Percentiles rank a stretch among this genome's conserved stretches.
These are phyloP conservation scores for Myopa testacea DNA, from an alignment of 2,888 invertebrate species.

Conservation along the genomic window DNA sequence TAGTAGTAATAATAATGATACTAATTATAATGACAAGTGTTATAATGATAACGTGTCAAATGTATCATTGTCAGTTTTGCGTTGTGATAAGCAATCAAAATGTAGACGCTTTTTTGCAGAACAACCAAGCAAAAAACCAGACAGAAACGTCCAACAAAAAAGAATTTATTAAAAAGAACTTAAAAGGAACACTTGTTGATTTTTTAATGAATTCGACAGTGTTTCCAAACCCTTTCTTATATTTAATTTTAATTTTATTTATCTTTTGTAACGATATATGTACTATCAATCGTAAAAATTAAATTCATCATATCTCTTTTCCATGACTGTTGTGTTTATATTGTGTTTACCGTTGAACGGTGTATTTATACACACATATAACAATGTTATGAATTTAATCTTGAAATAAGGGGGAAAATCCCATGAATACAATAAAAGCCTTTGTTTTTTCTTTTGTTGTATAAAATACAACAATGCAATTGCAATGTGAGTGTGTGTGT, in stretches of 20 bases:
- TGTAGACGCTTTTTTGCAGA: not conserved
- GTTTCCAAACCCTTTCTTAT: not conserved
- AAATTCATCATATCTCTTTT: too few species aligned
- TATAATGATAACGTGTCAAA: not conserved
- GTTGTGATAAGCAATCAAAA: not conserved
- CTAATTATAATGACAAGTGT: not conserved
- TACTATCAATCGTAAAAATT: too few species aligned
- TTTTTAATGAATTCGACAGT: too few species aligned
- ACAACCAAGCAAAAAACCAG: not conserved
- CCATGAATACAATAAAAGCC: not conserved
- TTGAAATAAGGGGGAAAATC: not conserved
- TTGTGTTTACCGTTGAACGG: not conserved
- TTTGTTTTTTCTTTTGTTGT: too few species aligned
- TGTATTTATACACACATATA: not conserved
- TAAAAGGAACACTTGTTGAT: not conserved
- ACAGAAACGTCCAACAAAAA: conserved; percentile 1
- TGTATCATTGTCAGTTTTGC: not conserved
- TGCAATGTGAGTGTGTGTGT: too few species aligned
- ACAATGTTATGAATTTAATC: not conserved
- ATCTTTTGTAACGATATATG: too few species aligned
- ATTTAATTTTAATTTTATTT: not conserved
- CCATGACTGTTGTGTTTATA: too few species aligned
- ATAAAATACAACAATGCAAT: too few species aligned
- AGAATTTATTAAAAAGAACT: not conserved
- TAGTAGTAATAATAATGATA: not conserved